Evolutionary conservation across 1,140 invertebrate species (phyloP).

Genomic region (Neodiprion lecontei): DNA sequence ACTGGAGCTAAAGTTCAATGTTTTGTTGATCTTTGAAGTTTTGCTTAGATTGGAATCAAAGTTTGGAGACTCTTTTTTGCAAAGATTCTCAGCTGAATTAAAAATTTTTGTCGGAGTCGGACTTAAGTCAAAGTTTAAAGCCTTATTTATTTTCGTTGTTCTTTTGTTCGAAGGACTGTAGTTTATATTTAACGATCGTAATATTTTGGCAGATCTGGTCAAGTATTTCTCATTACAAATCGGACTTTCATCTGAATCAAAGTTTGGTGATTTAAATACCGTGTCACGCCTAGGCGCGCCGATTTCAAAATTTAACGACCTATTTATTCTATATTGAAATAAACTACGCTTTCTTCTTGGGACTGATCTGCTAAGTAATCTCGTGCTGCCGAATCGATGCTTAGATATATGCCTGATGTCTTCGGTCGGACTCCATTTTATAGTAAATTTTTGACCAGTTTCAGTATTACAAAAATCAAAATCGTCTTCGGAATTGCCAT

Average conservation of each 20-base stretch:
- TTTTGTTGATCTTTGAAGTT: slow-evolving; percentile 34
- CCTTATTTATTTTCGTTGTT: slow-evolving; percentile 46
- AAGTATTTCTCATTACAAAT: slow-evolving; percentile 31
- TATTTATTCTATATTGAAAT: slow-evolving; percentile 38
- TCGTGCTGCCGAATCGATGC: slow-evolving; percentile 34
- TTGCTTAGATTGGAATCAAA: background rate
- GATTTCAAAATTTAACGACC: slow-evolving; percentile 47
- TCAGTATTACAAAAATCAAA: slow-evolving; percentile 32
- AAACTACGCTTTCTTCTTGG: slow-evolving; percentile 35
- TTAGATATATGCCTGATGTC: slow-evolving; percentile 33
- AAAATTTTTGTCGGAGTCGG: slow-evolving; percentile 41
- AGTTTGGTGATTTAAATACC: slow-evolving; percentile 35
- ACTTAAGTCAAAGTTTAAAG: slow-evolving; percentile 46
- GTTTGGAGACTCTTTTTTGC: background rate
- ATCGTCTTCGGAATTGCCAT: slow-evolving; percentile 29
- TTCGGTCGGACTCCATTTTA: slow-evolving; percentile 35
- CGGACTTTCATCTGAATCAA: slow-evolving; percentile 25
- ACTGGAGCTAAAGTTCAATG: slow-evolving; percentile 37
- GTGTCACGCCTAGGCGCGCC: slow-evolving; percentile 24
- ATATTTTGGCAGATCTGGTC: slow-evolving; percentile 52
- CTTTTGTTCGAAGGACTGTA: slow-evolving; percentile 31
- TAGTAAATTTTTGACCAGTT: slow-evolving; percentile 30
- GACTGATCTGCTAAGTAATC: slow-evolving; percentile 34
- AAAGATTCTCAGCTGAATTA: slow-evolving; percentile 20
- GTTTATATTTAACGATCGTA: slow-evolving; percentile 46